phyloP scores from a whole-genome alignment of 2,888 invertebrate genomes.

The Adelphocoris suturalis region DNA sequence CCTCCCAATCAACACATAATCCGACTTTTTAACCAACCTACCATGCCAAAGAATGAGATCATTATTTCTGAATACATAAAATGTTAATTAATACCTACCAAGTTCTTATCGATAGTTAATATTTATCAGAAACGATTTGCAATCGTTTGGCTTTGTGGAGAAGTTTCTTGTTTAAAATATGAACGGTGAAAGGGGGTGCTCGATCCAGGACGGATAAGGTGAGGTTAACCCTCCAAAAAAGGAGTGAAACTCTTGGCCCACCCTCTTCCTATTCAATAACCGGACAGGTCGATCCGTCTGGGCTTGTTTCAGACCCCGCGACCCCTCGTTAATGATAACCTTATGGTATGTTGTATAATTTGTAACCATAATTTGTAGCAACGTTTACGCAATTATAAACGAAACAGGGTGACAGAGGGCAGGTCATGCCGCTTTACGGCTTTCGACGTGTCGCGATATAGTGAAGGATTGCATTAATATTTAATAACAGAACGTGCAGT shows the following conservation, averaged over 20 bases:
- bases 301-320: neutral
- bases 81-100: too few species aligned
- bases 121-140: neutral
- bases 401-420: neutral
- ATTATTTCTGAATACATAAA: too few species aligned
- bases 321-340: conserved; percentile 18
- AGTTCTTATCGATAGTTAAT: too few species aligned
- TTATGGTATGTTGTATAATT: neutral
- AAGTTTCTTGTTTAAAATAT: neutral
- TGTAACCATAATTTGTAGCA: neutral
- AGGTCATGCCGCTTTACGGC: neutral
- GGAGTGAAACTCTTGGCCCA: conserved; percentile 31
- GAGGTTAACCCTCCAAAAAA: neutral
- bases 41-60: too few species aligned
- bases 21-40: too few species aligned
- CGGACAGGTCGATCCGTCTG: neutral
- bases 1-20: too few species aligned
- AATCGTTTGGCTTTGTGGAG: neutral
- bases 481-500: too few species aligned
- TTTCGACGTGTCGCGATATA: neutral
- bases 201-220: neutral
- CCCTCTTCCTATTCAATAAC: conserved; percentile 27
- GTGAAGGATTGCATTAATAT: too few species aligned
- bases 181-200: neutral
- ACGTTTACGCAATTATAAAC: neutral